Conservation (phyloP, 2,113 vertebrate genomes). For the Leptobrachium ailaonicum region DNA sequence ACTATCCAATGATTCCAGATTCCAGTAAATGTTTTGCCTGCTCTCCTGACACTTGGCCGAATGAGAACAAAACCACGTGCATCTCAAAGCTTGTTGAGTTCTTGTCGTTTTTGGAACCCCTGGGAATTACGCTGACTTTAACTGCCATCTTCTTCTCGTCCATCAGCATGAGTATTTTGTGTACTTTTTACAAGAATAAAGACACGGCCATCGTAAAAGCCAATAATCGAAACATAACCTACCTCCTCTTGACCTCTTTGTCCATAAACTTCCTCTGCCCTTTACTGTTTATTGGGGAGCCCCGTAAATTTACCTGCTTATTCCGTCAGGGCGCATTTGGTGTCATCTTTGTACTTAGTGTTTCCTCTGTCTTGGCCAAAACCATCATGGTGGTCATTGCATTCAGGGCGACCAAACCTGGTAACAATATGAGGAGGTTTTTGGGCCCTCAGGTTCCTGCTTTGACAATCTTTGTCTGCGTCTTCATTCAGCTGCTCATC, state of each 20-base stretch:
- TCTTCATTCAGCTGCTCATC: conserved; percentile 49
- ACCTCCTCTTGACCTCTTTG: not conserved
- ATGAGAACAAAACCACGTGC: conserved; percentile 12
- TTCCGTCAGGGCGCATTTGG: conserved; percentile 34
- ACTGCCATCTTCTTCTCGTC: not conserved
- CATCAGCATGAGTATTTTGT: not conserved
- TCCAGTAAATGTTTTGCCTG: conserved; percentile 26
- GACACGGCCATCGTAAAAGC: conserved; percentile 30
- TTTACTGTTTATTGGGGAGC: conserved; percentile 36
- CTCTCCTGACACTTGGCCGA: conserved; percentile 15
- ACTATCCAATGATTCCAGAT: not conserved
- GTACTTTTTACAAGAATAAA: conserved; percentile 10
- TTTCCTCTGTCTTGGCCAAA: conserved; percentile 45
- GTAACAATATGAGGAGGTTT: conserved; percentile 31
- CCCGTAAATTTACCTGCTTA: conserved; percentile 16
- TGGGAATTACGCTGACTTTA: not conserved
- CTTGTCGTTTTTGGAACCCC: conserved; percentile 14
- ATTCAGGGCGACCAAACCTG: conserved; percentile 39
- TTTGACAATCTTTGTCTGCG: not conserved
- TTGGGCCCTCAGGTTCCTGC: conserved; percentile 5
- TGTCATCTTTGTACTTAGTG: conserved; percentile 31
- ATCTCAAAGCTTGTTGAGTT: conserved; percentile 1
- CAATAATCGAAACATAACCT: conserved; percentile 22
- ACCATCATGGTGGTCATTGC: conserved; percentile 38
- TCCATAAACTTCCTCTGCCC: conserved; percentile 23